A percentile compares a stretch with the other conserved stretches of the same genome.
Conservation (phyloP, 2,888 invertebrate genomes). For the Dicroscelio sp. region DNA sequence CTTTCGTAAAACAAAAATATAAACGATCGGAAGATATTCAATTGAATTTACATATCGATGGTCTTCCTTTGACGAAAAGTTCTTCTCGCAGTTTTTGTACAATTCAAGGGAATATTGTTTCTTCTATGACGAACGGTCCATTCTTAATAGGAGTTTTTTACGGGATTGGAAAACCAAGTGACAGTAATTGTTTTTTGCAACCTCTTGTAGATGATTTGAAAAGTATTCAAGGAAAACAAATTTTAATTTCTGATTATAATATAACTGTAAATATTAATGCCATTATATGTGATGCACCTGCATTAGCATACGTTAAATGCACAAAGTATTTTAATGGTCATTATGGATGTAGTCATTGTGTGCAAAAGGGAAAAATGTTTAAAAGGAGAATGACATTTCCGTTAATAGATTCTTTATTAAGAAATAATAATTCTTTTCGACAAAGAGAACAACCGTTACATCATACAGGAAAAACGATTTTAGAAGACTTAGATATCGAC, state of each 20-base stretch:
- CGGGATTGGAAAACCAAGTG: constrained; percentile 26
- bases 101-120: constrained; percentile 12
- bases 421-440: constrained; percentile 22
- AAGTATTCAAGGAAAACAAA: neutral
- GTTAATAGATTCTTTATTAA: neutral
- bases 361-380: neutral
- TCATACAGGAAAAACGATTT: constrained; percentile 15
- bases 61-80: constrained; percentile 45
- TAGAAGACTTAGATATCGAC: constrained; percentile 44
- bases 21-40: neutral
- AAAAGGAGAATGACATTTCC: constrained; percentile 41
- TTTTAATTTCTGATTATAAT: neutral
- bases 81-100: constrained; percentile 40
- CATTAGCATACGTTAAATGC: constrained; percentile 30
- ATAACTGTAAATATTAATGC: constrained; percentile 1
- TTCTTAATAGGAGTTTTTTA: constrained; percentile 47
- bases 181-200: constrained; percentile 35
- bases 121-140: neutral
- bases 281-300: constrained; percentile 35
- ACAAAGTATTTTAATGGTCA: constrained; percentile 46
- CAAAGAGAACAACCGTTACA: constrained; percentile 25
- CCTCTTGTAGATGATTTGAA: constrained; percentile 23
- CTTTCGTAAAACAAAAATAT: neutral
- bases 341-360: constrained; percentile 26
- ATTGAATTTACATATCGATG: constrained; percentile 52